phyloP scores from a whole-genome alignment of 37 sponge, comb jelly and placozoan species.

The Chondrilla cf. caribensis region DNA sequence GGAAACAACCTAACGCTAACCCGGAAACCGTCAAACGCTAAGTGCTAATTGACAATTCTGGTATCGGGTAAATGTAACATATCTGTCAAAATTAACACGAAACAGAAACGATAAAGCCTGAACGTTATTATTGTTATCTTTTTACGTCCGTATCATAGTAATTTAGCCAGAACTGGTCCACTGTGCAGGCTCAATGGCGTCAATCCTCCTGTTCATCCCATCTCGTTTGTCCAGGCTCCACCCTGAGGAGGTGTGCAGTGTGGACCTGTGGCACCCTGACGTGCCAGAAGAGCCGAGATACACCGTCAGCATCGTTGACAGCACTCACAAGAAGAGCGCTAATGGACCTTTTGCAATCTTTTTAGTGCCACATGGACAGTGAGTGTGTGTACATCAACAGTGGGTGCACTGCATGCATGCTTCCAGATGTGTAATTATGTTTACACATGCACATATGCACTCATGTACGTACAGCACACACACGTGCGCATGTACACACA shows the following conservation, averaged over 20 bases:
- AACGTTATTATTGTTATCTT: no score
- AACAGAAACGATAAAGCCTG: no score
- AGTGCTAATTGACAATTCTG: no score
- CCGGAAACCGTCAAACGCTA: no score
- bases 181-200: no score
- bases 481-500: not conserved
- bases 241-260: constrained; percentile 36
- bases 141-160: no score
- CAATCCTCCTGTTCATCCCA: no score
- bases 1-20: no score
- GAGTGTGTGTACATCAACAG: not conserved
- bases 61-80: no score
- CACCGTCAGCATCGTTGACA: constrained; percentile 68
- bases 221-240: constrained; percentile 63
- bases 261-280: constrained; percentile 62
- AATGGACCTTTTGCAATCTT: constrained; percentile 86
- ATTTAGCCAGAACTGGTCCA: no score
- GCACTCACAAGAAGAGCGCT: constrained; percentile 17
- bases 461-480: not conserved
- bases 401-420: not conserved
- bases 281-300: constrained; percentile 52
- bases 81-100: no score
- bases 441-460: not conserved
- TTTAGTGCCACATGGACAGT: constrained; percentile 89
- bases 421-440: not conserved